A percentile compares a stretch with the other conserved stretches of the same genome.
These are phyloP conservation scores for Regulus satrapa DNA, from an alignment of 2,113 vertebrate genomes.

Conservation along the genomic window DNA sequence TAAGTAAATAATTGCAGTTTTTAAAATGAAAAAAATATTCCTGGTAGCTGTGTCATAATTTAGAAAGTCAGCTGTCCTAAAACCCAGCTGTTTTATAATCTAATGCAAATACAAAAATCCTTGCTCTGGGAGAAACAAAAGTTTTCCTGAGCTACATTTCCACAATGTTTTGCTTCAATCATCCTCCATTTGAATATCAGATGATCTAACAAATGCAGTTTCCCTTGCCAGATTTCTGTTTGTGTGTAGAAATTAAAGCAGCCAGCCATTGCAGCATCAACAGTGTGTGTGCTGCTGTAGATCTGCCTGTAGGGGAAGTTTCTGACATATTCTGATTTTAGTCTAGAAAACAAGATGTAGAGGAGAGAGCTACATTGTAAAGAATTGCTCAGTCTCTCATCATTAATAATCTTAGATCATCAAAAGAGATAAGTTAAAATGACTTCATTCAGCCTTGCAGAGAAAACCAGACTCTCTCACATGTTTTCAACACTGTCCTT, in stretches of 20 bases:
- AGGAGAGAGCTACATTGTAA: background rate
- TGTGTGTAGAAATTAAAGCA: background rate
- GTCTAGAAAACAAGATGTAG: background rate
- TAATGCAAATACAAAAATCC: background rate
- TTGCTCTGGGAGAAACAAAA: background rate
- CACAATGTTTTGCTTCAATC: background rate
- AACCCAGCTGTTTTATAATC: background rate
- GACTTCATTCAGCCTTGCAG: background rate
- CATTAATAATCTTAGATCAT: background rate
- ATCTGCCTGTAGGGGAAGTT: background rate
- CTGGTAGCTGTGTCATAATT: background rate
- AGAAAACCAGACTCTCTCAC: background rate
- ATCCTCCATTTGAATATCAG: background rate
- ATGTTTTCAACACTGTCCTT: accelerated
- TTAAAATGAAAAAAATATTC: background rate
- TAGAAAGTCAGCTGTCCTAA: background rate
- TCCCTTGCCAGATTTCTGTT: constrained; percentile 10
- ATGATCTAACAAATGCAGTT: background rate
- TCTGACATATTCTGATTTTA: background rate
- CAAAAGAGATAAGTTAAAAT: background rate
- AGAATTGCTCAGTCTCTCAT: background rate
- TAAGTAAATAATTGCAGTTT: background rate
- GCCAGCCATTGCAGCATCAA: background rate
- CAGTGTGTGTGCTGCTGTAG: background rate
- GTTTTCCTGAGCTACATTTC: background rate